Evolutionary conservation across 1,140 invertebrate species (phyloP).

Genomic region (Apis mellifera): Amel_HAv3.1 CM009938.2:5675501-5676000

Average conservation of each 20-base stretch:
- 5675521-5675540: conserved; percentile 18
- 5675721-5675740: background rate
- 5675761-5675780: background rate
- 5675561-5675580: background rate
- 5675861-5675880: background rate
- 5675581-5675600: conserved; percentile 33
- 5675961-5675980: background rate
- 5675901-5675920: conserved; percentile 57
- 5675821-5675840: conserved; percentile 55
- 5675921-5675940: conserved; percentile 53
- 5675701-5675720: background rate
- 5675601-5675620: conserved; percentile 56
- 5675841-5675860: conserved; percentile 68
- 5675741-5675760: background rate
- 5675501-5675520: background rate
- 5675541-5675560: background rate
- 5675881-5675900: conserved; percentile 52
- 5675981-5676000: too few relatives aligned
- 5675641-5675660: conserved; percentile 41
- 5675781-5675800: conserved; percentile 23
- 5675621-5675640: conserved; percentile 41
- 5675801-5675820: conserved; percentile 54
- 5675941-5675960: conserved; percentile 37
- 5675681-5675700: background rate
- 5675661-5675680: background rate